Base-by-base conservation (phyloP, 2,797 vertebrate species). In the Falco novaeseelandiae region DNA sequence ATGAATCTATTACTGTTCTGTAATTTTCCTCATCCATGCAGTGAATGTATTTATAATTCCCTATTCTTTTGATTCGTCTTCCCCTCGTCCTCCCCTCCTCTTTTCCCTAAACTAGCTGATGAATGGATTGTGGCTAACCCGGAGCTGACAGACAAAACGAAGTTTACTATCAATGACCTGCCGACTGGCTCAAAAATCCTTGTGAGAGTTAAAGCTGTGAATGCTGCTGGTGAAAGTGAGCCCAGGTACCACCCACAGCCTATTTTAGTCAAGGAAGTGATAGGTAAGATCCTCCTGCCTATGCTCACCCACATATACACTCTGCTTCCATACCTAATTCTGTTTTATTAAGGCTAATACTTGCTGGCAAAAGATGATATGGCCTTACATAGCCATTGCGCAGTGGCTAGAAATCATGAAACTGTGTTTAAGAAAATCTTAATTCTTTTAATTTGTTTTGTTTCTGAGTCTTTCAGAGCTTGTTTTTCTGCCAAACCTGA, bases 181-280 rank as follows among this genome's bases (percentile, higher is more conserved):
- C 98, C 97, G 1, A 98, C 98, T 5, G 99, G 98, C 46, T 96
- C 97, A 0, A 99, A 98, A 98, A 99, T 99, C 96, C 98, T 99
- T 54, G 98, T 99, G 87, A 98, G 99, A 29, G 99, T 99, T 80
- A 99, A 98, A 98, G 99, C 99, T 40, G 96, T 99, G 73, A 99
- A 99, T 38, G 98, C 98, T 9, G 99, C 99, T 2, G 99, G 99
- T 10, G 96, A 98, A 87, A 99, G 99, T 14, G 36, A 97, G 29
- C 99, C 99, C 38, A 98, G 98, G 76, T 98, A 98, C 83, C 98
- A 99, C 86, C 99, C 99, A 83, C 99, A 99, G 95, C 97, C 99
- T 65, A 98, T 99, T 90, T 98, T 99, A 66, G 99, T 99, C 97
- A 99, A 99, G 97, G 99, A 99, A 96, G 98, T 99, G 82, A 98